phyloP scores from a whole-genome alignment of 2,113 vertebrate genomes.

The Strix aluco region DNA sequence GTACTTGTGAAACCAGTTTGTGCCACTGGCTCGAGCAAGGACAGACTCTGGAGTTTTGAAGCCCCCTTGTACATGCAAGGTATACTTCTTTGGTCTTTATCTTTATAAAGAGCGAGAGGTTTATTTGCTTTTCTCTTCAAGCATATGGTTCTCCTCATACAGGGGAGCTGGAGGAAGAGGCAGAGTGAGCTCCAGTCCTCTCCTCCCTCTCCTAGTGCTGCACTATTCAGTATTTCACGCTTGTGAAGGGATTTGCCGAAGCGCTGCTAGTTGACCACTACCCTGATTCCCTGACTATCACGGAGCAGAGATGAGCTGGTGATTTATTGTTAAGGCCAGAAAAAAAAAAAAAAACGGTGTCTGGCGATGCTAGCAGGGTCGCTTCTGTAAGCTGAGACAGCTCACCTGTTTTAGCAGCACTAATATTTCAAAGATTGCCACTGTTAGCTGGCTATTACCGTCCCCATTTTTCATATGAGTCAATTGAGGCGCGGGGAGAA shows the following conservation, averaged over 20 bases:
- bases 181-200: background rate
- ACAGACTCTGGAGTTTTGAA: background rate
- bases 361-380: background rate
- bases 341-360: background rate
- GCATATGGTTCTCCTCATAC: fast-evolving
- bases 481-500: background rate
- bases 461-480: background rate
- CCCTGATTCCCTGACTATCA: background rate
- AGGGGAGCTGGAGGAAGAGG: background rate
- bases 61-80: fast-evolving
- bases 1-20: background rate
- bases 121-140: background rate
- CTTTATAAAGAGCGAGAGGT: background rate
- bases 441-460: constrained; percentile 9
- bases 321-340: background rate
- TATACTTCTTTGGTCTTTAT: background rate
- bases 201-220: background rate
- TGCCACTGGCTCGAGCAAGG: background rate
- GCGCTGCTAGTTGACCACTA: background rate
- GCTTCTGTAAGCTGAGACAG: background rate
- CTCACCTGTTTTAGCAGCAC: constrained; percentile 22
- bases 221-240: background rate
- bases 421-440: constrained; percentile 10
- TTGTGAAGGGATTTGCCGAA: background rate
- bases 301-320: background rate